A percentile compares a stretch with the other conserved stretches of the same genome.
Conservation (phyloP, 1,140 invertebrate species). For the Aphis craccivora region DNA sequence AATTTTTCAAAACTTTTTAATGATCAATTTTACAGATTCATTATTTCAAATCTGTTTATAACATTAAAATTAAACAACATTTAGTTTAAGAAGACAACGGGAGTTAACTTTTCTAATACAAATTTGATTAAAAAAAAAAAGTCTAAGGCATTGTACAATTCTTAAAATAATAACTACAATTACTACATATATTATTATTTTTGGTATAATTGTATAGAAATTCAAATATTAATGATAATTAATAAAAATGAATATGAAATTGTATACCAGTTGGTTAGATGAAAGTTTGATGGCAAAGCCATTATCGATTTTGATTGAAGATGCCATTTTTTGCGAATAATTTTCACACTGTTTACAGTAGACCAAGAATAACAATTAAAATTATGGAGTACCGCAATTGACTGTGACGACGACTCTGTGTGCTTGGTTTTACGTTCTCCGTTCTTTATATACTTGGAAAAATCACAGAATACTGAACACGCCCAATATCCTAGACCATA, state of each 20-base stretch:
- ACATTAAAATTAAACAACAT: no score
- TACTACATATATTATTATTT: background rate
- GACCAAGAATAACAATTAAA: background rate
- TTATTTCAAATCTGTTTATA: background rate
- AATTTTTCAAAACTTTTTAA: background rate
- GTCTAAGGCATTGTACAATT: background rate
- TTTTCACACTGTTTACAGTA: no score
- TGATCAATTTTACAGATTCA: background rate
- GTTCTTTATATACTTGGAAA: constrained; percentile 27
- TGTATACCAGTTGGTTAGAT: background rate
- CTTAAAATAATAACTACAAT: background rate
- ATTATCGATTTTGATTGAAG: constrained; percentile 18
- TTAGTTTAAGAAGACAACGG: no score
- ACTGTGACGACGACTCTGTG: background rate
- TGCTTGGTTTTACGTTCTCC: background rate
- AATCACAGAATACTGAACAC: background rate
- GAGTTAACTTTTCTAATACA: no score
- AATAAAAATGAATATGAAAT: background rate
- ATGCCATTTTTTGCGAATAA: constrained; percentile 6
- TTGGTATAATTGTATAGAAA: background rate
- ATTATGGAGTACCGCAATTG: background rate
- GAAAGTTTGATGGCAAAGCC: background rate
- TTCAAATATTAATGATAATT: background rate
- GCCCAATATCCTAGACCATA: background rate
- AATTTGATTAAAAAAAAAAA: background rate